Conservation (phyloP, 2,888 invertebrate species). For the Chrysodeixis includens region DNA sequence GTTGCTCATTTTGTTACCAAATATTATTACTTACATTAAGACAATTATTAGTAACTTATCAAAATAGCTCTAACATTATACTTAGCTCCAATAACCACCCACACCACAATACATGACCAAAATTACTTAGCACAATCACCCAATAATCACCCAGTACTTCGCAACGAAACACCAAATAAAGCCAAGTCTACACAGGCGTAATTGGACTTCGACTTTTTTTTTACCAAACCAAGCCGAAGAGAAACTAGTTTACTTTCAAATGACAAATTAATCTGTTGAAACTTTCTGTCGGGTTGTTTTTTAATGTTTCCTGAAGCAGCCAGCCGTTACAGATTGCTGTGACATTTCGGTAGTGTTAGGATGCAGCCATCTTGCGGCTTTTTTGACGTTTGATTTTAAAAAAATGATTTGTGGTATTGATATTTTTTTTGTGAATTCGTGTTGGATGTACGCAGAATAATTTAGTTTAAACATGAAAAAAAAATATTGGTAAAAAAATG, state of each 20-base stretch:
- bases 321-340: constrained; percentile 78
- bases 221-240: constrained; percentile 58
- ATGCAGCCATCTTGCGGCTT: constrained; percentile 59
- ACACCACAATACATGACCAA: not conserved
- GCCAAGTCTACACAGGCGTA: constrained; percentile 23
- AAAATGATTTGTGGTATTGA: no score
- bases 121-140: constrained; percentile 1
- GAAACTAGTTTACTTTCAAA: constrained; percentile 82
- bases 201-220: constrained; percentile 57
- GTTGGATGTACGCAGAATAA: no score
- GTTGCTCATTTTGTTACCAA: no score
- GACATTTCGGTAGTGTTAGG: constrained; percentile 85
- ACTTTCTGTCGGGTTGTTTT: constrained; percentile 74
- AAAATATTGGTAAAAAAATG: no score
- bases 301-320: constrained; percentile 78
- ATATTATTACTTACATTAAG: no score
- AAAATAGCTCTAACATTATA: no score
- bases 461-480: no score
- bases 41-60: no score
- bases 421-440: no score
- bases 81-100: not conserved
- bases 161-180: constrained; percentile 25
- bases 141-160: not conserved
- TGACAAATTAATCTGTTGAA: constrained; percentile 88
- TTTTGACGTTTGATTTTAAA: not conserved